These are phyloP conservation scores for Petroica traversi DNA, from an alignment of 2,113 vertebrate species.

Conservation along the genomic window DNA sequence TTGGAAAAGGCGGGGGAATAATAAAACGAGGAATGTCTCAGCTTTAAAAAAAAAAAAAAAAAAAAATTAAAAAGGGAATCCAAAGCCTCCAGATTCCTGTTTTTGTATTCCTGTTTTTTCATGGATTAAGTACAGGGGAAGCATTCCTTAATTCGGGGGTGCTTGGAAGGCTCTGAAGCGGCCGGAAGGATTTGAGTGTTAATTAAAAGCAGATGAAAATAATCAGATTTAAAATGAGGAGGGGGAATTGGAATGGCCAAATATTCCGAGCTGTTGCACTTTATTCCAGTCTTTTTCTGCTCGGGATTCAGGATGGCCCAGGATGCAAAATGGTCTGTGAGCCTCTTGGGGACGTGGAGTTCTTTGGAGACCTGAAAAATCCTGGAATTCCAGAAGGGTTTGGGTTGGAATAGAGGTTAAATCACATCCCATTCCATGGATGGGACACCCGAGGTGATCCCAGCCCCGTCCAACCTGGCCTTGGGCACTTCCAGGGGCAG, in stretches of 20 bases:
- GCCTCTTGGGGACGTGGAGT: not conserved
- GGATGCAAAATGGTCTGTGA: not conserved
- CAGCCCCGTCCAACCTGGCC: not conserved
- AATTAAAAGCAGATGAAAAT: not conserved
- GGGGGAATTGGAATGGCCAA: not conserved
- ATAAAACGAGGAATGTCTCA: slow-evolving; percentile 74
- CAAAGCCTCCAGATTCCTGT: not conserved
- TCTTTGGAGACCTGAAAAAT: not conserved
- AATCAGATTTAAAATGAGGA: not conserved
- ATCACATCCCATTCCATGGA: not conserved
- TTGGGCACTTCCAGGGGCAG: not conserved
- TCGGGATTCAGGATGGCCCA: not conserved
- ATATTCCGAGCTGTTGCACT: not conserved
- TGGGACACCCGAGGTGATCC: no score
- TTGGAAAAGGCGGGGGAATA: slow-evolving; percentile 71
- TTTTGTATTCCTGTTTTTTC: not conserved
- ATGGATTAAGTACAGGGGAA: slow-evolving; percentile 58
- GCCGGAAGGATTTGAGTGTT: not conserved
- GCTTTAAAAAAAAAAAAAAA: not conserved
- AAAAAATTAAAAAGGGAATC: not conserved
- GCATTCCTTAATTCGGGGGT: slow-evolving; percentile 36
- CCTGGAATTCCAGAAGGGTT: not conserved
- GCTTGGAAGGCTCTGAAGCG: not conserved
- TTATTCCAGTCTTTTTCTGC: not conserved
- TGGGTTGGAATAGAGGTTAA: not conserved